A percentile compares a stretch with the other conserved stretches of the same genome.
Evolutionary conservation across 2,888 invertebrate species (phyloP).

Genomic region (Bedellia somnulentella): DNA sequence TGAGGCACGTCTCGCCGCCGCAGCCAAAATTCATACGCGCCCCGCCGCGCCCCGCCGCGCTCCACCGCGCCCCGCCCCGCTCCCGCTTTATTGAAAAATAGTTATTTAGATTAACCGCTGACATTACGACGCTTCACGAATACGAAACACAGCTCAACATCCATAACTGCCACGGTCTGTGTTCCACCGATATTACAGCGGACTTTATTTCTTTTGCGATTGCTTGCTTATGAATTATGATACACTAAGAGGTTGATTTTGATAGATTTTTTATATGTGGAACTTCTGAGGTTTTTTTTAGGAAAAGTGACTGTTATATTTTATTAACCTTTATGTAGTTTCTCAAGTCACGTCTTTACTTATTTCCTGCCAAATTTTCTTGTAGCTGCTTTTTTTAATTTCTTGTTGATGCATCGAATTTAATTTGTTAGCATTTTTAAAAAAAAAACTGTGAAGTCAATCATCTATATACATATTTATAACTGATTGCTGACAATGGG

Average conservation of each 20-base stretch:
- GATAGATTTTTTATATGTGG: not conserved
- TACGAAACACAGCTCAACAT: not conserved
- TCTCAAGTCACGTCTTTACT: no score
- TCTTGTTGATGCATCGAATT: no score
- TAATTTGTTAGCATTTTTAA: no score
- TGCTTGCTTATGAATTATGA: not conserved
- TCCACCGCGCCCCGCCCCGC: no score
- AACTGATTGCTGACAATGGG: no score
- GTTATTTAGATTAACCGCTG: constrained; percentile 34
- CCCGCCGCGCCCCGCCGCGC: no score
- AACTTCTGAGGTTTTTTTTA: not conserved
- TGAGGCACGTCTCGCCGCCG: constrained; percentile 31
- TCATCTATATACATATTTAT: no score
- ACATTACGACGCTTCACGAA: not conserved
- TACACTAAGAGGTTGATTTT: not conserved
- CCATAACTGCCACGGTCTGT: not conserved
- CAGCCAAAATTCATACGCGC: constrained; percentile 44
- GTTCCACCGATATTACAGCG: not conserved
- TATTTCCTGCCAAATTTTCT: no score
- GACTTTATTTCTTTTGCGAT: not conserved
- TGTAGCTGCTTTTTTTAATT: no score
- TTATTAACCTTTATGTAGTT: no score
- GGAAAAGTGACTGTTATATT: no score
- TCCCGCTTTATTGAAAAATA: constrained; percentile 50
- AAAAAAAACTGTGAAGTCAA: no score